Evolutionary conservation across 2,113 vertebrate genomes (phyloP).

Genomic region (Mesembrinibis cayennensis): DNA sequence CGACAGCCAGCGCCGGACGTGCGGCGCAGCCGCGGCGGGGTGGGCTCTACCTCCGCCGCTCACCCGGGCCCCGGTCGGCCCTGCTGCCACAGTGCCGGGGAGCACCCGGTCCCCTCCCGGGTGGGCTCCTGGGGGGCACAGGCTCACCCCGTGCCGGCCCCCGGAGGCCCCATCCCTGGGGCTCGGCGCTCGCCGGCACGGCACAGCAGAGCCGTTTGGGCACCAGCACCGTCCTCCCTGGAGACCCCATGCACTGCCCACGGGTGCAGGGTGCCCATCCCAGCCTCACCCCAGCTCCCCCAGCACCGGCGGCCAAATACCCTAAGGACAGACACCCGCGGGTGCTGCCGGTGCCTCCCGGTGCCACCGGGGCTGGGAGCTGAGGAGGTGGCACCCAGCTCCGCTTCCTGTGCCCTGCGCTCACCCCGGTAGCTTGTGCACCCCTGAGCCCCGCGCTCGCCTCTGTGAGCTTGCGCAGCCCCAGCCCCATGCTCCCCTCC

Average conservation of each 20-base stretch:
- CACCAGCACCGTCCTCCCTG: accelerated
- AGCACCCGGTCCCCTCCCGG: accelerated
- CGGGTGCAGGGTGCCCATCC: accelerated
- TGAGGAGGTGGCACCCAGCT: not conserved
- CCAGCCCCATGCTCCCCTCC: accelerated
- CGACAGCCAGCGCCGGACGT: not conserved
- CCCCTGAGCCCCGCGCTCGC: not conserved
- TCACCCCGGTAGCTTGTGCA: not conserved
- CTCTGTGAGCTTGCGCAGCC: not conserved
- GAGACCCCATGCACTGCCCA: accelerated
- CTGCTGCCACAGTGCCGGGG: not conserved
- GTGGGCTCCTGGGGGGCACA: accelerated
- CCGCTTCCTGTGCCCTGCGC: accelerated
- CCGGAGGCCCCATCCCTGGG: not conserved
- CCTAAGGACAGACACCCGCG: not conserved
- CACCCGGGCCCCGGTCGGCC: not conserved
- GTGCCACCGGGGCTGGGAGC: not conserved
- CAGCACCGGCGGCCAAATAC: accelerated
- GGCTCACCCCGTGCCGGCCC: not conserved
- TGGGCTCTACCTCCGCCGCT: not conserved
- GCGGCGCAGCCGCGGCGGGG: not conserved
- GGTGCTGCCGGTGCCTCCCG: not conserved
- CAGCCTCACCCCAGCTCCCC: too few relatives aligned
- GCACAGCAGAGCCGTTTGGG: accelerated
- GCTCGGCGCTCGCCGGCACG: accelerated